Conservation (phyloP, 1,140 invertebrate species). For the Olivierus martensii region DNA sequence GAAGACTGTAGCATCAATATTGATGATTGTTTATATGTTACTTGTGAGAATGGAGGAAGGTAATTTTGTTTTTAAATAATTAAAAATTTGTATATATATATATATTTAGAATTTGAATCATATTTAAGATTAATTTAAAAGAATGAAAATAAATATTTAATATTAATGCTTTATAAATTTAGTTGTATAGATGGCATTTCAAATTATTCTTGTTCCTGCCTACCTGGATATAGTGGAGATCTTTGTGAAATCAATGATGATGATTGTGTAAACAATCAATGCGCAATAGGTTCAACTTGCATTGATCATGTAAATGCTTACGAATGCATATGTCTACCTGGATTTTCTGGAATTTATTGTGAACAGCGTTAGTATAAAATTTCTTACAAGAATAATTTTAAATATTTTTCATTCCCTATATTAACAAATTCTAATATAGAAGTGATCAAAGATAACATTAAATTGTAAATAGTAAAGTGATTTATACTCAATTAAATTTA, state of each 20-base stretch:
- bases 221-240: slow-evolving; percentile 46
- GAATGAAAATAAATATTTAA: too few relatives aligned
- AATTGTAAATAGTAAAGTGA: neutral
- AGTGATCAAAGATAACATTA: neutral
- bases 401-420: slow-evolving; percentile 35
- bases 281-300: slow-evolving; percentile 36
- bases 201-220: slow-evolving; percentile 26
- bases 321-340: slow-evolving; percentile 83
- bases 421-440: neutral
- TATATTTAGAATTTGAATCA: too few relatives aligned
- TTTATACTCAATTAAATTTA: too few relatives aligned
- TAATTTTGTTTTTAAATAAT: slow-evolving; percentile 23
- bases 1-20: slow-evolving; percentile 42
- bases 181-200: slow-evolving; percentile 53
- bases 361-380: slow-evolving; percentile 78
- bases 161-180: neutral
- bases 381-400: slow-evolving; percentile 88
- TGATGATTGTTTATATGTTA: slow-evolving; percentile 24
- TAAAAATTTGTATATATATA: too few relatives aligned
- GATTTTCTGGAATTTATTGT: slow-evolving; percentile 89
- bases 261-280: slow-evolving; percentile 51
- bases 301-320: slow-evolving; percentile 20
- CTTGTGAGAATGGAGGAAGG: slow-evolving; percentile 34
- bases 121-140: too few relatives aligned
- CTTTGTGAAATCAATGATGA: slow-evolving; percentile 69